These are phyloP conservation scores for Thyatira batis DNA, from an alignment of 2,888 invertebrate genomes.

Conservation along the genomic window DNA sequence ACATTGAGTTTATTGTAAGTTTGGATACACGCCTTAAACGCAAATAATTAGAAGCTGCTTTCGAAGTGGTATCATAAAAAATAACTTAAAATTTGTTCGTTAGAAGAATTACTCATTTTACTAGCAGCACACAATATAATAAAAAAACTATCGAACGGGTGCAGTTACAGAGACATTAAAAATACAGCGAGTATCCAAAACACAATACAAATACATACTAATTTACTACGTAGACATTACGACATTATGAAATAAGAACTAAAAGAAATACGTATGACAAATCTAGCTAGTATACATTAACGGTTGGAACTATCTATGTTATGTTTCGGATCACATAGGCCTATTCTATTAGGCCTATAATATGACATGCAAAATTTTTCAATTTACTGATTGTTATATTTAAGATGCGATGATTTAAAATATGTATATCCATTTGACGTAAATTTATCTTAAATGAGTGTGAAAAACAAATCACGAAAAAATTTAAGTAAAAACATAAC, in stretches of 20 bases:
- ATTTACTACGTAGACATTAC: slow-evolving; percentile 45
- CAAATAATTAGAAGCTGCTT: slow-evolving; percentile 10
- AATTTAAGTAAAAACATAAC: no score
- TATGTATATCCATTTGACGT: no score
- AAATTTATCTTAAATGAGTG: background rate
- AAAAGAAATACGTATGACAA: slow-evolving; percentile 67
- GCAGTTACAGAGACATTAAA: slow-evolving; percentile 9
- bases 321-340: slow-evolving; percentile 35
- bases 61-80: background rate
- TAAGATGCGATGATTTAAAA: background rate
- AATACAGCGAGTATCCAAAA: slow-evolving; percentile 33
- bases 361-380: no score
- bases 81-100: slow-evolving; percentile 13
- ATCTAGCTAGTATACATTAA: slow-evolving; percentile 57
- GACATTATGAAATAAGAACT: slow-evolving; percentile 58
- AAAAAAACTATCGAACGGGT: background rate
- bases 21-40: slow-evolving; percentile 29
- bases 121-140: slow-evolving; percentile 15
- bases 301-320: slow-evolving; percentile 18
- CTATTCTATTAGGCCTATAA: slow-evolving; percentile 16
- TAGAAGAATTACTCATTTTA: slow-evolving; percentile 6
- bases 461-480: background rate
- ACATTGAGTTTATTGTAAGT: slow-evolving; percentile 31
- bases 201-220: slow-evolving; percentile 42
- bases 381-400: no score